Evolutionary conservation across 2,888 invertebrate species (phyloP).

Genomic region (Conchocele bisecta): DNA sequence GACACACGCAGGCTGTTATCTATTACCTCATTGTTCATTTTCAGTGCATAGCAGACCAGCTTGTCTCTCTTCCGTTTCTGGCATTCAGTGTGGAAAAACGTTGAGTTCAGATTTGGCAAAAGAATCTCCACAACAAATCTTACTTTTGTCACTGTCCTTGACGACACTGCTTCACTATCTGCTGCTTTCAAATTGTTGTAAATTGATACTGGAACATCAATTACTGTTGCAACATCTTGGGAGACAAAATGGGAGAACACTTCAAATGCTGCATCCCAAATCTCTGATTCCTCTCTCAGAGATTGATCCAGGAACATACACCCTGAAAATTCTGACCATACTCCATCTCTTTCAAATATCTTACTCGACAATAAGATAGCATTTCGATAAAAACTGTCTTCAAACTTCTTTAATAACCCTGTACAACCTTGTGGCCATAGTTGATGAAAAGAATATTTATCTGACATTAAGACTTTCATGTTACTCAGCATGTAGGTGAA

Average conservation of each 20-base stretch:
- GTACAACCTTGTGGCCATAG: slow-evolving; percentile 44
- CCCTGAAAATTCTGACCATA: slow-evolving; percentile 19
- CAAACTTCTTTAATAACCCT: neutral
- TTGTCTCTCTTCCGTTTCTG: neutral
- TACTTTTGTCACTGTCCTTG: slow-evolving; percentile 23
- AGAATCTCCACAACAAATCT: slow-evolving; percentile 40
- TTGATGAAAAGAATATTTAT: slow-evolving; percentile 23
- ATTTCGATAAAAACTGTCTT: slow-evolving; percentile 26
- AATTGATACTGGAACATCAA: slow-evolving; percentile 22
- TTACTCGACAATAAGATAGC: slow-evolving; percentile 2
- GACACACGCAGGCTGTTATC: neutral
- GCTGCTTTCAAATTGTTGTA: slow-evolving; percentile 6
- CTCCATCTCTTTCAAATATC: slow-evolving; percentile 39
- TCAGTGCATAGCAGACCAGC: neutral
- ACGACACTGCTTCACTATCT: neutral
- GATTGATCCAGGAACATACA: slow-evolving; percentile 40
- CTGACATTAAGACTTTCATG: neutral
- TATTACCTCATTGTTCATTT: neutral
- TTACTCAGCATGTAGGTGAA: slow-evolving; percentile 43
- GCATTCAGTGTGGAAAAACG: no score
- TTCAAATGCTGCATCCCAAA: slow-evolving; percentile 30
- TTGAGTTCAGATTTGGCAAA: slow-evolving; percentile 53
- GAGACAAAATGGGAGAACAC: slow-evolving; percentile 10
- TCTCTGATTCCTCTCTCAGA: slow-evolving; percentile 12
- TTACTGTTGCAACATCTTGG: neutral